Percentiles rank a stretch among this genome's conserved stretches.
Conservation (phyloP, 2,888 invertebrate species). For the Machimus atricapillus region DNA sequence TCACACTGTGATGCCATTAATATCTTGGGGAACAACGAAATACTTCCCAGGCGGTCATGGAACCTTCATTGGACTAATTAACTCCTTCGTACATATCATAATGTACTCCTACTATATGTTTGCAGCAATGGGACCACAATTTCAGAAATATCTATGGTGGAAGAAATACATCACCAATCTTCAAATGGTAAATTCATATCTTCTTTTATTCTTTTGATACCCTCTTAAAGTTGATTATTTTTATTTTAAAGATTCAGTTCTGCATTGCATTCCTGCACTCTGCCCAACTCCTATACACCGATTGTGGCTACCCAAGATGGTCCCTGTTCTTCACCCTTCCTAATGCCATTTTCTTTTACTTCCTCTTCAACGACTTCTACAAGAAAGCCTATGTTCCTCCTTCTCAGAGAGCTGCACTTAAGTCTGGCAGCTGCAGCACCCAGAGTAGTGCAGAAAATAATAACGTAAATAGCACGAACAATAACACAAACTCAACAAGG, state of each 20-base stretch:
- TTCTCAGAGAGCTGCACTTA: constrained; percentile 49
- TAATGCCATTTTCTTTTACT: constrained; percentile 92
- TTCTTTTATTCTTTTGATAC: background rate
- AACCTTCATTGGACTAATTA: constrained; percentile 82
- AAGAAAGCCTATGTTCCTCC: constrained; percentile 71
- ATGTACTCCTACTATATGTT: constrained; percentile 94
- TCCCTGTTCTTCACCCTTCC: constrained; percentile 83
- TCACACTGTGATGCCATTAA: constrained; percentile 93
- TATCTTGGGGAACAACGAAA: constrained; percentile 91
- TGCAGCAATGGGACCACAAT: constrained; percentile 86
- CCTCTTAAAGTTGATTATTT: background rate
- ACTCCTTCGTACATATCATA: constrained; percentile 92
- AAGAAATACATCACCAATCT: constrained; percentile 89
- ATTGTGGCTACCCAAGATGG: constrained; percentile 89
- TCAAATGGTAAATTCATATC: constrained; percentile 75
- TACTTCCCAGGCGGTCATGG: constrained; percentile 89
- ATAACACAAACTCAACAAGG: background rate
- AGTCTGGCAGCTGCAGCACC: constrained; percentile 41
- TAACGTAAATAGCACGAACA: constrained; percentile 52
- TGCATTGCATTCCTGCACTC: constrained; percentile 86
- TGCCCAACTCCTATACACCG: constrained; percentile 81
- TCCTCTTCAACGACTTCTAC: constrained; percentile 92
- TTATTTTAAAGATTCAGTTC: constrained; percentile 75
- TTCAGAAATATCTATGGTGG: constrained; percentile 92
- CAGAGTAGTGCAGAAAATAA: constrained; percentile 54